Base-by-base conservation (phyloP, 2,888 invertebrate genomes). In the Meteorus colon region DNA sequence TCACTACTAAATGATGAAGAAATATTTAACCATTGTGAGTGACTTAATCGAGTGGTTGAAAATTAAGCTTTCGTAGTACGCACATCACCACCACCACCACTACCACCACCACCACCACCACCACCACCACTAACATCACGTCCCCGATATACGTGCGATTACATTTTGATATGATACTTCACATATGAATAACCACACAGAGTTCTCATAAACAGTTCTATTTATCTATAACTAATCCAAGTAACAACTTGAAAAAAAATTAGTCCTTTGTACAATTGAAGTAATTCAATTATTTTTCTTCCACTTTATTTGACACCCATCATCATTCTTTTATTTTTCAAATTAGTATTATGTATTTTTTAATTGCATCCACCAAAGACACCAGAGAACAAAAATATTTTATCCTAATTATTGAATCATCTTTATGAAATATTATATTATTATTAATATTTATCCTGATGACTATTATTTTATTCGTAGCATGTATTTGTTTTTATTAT, bases 31-130 rank as follows among this genome's bases (percentile, higher is more conserved):
- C n/a, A 48, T 48, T 48, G 48, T 48, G 19, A 55, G 55, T 55
- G 55, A 55, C 19, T 55, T 55, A 55, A 55, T 55, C 55, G 19
- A 55, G 55, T 55, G 55, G 19, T 80, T 78, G 78, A 78, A 82
- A 82, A 84, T 83, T 84, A 85, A 86, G 87, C 86, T 87, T 86
- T 82, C 79, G 87, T 88, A 88, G 88, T 86, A 83, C 84, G 86
- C 87, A 86, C 86, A 86, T 79, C 76, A 70, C 60, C 81, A 45
- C 55, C 65, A 69, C 60, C 62, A 24, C 62, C 27, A 67, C 60
- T 27, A 59, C 65, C 65, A 19, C 65, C 27, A 67, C 60, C 41
- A 59, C 65, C 65, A 19, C 65, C 8, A 70, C 41, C 81, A 41
- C n/a, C 34, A 34, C 63, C 65, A 72, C 65, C 66, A 29, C 66